Conservation (phyloP, 2,888 invertebrate genomes). For the Ennomos fuscantarius region DNA sequence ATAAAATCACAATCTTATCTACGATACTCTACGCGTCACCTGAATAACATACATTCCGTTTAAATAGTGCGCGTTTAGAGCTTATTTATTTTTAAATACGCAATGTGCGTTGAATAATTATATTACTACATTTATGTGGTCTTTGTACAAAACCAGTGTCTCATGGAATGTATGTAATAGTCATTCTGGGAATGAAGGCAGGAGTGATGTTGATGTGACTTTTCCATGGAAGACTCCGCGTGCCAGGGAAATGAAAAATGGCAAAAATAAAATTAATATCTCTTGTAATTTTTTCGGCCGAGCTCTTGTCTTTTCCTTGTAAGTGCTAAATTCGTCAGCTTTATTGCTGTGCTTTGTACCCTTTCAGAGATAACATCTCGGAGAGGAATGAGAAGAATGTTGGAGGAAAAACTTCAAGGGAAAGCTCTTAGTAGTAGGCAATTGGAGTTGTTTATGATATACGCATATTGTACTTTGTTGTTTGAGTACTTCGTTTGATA, state of each 20-base stretch:
- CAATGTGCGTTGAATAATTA: too few species aligned
- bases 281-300: slow-evolving; percentile 1
- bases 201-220: slow-evolving; percentile 5
- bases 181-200: neutral
- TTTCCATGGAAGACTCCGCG: slow-evolving; percentile 1
- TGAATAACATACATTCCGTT: too few species aligned
- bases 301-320: slow-evolving; percentile 11
- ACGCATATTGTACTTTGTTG: slow-evolving; percentile 15
- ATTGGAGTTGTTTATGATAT: slow-evolving; percentile 14
- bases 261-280: slow-evolving; percentile 7
- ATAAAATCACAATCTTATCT: too few species aligned
- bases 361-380: slow-evolving; percentile 36
- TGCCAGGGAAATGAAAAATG: too few species aligned
- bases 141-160: slow-evolving; percentile 8
- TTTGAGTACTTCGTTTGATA: neutral
- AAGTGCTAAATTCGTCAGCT: slow-evolving; percentile 31
- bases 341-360: slow-evolving; percentile 32
- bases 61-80: too few species aligned
- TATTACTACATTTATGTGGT: too few species aligned
- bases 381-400: slow-evolving; percentile 26
- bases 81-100: too few species aligned
- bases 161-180: slow-evolving; percentile 13
- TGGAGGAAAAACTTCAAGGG: slow-evolving; percentile 18
- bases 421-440: slow-evolving; percentile 14
- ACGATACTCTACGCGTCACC: too few species aligned